Evolutionary conservation across 2,797 vertebrate genomes (phyloP), one percentile per base, ranked within the genome.

Genomic region (Heterohyrax brucei): DNA sequence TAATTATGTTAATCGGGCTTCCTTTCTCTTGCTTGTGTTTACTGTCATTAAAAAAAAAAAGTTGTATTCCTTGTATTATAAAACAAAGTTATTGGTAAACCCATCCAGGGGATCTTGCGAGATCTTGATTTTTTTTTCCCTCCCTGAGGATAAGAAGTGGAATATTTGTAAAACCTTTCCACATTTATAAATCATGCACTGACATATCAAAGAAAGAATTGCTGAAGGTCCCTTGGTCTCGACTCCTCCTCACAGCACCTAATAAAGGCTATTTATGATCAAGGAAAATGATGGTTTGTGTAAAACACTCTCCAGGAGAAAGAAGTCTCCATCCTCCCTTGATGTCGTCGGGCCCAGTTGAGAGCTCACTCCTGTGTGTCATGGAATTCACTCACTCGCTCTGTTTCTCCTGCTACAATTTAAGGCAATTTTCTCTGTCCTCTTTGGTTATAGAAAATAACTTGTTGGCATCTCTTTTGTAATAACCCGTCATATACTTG

Each of bases 1-100:
- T 97, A 96, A 89, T 81, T 92, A 48, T 30, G 70, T 83, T 93
- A 87, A 96, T 95, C 81, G 80, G 77, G 91, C 48, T 85, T 70
- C 94, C 97, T 75, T 80, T 77, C 39, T 53, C 30, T 83, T 72
- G 33, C 28, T 87, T 59, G 88, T 97, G 91, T 95, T 97, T 86
- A 82, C 80, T 82, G 12, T 77, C 70, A 87, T 56, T 18, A 26
- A 72, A 73, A 68, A 86, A 26, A 93, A n/a, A 53, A 92, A 48
- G 12, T 73, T 78, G 19, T 28, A 33, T 80, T 62, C 50, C 5
- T 9, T 28, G 30, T 53, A 8, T 62, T 50, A 53, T 92, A 82
- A 88, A 94, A 64, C 22, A 46, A 2, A 39, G 28, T 77, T 62
- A 44, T 86, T 50, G 22, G 12, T 44, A 75, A 87, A 89, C 18